Conservation (phyloP, 2,113 vertebrate genomes). For the Petaurus breviceps region DNA sequence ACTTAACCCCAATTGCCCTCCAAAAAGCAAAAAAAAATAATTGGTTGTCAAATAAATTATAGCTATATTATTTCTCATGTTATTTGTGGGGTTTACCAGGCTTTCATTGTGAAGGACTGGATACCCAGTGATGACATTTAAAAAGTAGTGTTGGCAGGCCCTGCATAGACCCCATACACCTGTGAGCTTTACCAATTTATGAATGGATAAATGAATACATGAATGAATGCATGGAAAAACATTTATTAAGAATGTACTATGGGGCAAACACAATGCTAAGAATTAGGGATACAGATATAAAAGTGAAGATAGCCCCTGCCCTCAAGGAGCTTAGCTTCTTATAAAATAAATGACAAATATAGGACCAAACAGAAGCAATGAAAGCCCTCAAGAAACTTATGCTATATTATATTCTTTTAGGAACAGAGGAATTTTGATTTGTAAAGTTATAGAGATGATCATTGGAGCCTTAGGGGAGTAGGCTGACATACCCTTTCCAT, state of each 20-base stretch:
- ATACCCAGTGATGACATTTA: neutral
- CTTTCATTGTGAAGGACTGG: neutral
- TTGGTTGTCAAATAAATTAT: neutral
- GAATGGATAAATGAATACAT: neutral
- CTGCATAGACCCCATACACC: no score
- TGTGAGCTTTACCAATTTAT: no score
- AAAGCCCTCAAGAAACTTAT: neutral
- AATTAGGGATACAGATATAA: neutral
- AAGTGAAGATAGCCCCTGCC: neutral
- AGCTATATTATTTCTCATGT: neutral
- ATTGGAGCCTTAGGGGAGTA: neutral
- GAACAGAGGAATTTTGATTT: neutral
- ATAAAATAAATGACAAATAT: neutral
- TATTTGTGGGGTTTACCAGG: neutral
- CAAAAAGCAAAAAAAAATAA: neutral
- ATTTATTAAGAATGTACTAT: neutral
- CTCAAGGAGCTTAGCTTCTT: neutral
- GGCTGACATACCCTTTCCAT: neutral
- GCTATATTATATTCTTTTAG: neutral
- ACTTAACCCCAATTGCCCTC: no score
- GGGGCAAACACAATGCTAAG: neutral
- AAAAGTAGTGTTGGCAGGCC: neutral
- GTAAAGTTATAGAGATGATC: neutral
- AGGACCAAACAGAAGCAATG: neutral
- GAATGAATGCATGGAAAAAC: neutral